Evolutionary conservation across 2,888 invertebrate species (phyloP).

Genomic region (Branchinecta sandiegonensis): DNA sequence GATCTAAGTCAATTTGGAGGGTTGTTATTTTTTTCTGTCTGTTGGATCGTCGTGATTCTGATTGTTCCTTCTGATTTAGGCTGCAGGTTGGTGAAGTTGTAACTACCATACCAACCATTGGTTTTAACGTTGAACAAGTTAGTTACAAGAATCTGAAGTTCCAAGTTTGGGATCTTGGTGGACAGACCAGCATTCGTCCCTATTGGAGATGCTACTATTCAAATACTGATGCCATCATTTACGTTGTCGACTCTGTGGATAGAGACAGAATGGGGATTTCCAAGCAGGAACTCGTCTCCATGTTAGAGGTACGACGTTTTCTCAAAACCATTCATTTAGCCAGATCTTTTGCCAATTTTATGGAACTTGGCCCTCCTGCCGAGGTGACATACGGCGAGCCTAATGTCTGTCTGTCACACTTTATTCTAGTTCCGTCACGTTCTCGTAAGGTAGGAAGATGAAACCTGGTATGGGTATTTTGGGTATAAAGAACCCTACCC

Average conservation of each 20-base stretch:
- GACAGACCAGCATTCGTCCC: slow-evolving; percentile 96
- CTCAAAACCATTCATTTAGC: not conserved
- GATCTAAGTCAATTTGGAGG: not conserved
- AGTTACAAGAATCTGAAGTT: slow-evolving; percentile 98
- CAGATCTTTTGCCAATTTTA: too few relatives aligned
- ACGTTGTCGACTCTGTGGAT: slow-evolving; percentile 98
- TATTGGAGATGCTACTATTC: slow-evolving; percentile 99
- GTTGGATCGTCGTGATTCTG: slow-evolving; percentile 13
- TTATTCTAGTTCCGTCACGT: too few relatives aligned
- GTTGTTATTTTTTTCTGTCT: not conserved
- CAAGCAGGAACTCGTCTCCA: slow-evolving; percentile 91
- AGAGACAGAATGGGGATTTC: slow-evolving; percentile 97
- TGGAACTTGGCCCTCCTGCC: too few relatives aligned
- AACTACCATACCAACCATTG: slow-evolving; percentile 96
- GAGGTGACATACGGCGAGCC: too few relatives aligned
- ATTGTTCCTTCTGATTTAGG: slow-evolving; percentile 34
- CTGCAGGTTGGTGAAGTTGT: slow-evolving; percentile 97
- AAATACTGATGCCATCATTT: slow-evolving; percentile 99
- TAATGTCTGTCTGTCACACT: too few relatives aligned
- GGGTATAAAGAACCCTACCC: too few relatives aligned
- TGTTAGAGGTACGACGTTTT: slow-evolving; percentile 73
- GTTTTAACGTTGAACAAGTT: slow-evolving; percentile 98
- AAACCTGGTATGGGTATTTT: too few relatives aligned
- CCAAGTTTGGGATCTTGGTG: slow-evolving; percentile 98
- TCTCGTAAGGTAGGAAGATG: too few relatives aligned